Conservation (phyloP, 2,797 vertebrate genomes). For the Danionella dracula region DNA sequence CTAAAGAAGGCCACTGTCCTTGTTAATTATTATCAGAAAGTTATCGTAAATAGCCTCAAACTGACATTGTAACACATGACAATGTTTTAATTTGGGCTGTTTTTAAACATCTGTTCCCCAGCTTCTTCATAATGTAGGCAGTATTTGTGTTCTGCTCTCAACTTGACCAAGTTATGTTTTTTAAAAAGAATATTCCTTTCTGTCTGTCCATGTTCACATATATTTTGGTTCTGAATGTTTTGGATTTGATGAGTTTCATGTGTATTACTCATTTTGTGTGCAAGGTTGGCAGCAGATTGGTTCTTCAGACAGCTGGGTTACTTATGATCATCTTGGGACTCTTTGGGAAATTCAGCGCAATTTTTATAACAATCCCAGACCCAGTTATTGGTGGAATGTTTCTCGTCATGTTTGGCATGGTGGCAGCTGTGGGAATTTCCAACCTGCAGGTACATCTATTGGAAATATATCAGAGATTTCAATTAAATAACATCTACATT, state of each 20-base stretch:
- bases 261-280: not conserved
- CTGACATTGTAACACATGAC: not conserved
- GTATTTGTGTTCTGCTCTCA: not conserved
- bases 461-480: too few species aligned
- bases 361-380: conserved; percentile 78
- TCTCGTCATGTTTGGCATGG: conserved; percentile 79
- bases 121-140: not conserved
- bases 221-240: not conserved
- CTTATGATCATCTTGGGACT: conserved; percentile 75
- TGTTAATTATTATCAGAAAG: too few species aligned
- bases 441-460: conserved; percentile 70
- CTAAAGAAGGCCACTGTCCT: too few species aligned
- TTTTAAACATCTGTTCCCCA: not conserved
- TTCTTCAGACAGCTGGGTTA: conserved; percentile 69
- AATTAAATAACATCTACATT: too few species aligned
- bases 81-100: too few species aligned
- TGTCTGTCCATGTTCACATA: not conserved
- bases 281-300: conserved; percentile 75
- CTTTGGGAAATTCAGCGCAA: conserved; percentile 75
- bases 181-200: not conserved
- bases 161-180: not conserved
- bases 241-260: not conserved
- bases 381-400: conserved; percentile 81
- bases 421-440: conserved; percentile 76
- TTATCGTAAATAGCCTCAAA: not conserved